Evolutionary conservation across 2,888 invertebrate species (phyloP).

Genomic region (Aphidoletes aphidimyza): DNA sequence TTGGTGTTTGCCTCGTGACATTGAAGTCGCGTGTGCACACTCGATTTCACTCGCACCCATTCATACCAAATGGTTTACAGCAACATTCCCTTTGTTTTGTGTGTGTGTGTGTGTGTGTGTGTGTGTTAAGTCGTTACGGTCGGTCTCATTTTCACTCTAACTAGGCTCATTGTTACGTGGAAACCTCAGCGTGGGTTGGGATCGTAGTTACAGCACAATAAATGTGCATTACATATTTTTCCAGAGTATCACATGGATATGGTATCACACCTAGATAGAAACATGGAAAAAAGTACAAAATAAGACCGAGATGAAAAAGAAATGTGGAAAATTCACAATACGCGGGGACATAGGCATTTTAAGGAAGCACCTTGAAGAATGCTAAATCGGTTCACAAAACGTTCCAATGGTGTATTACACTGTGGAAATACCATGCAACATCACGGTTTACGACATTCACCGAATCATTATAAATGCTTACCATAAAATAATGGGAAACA

Average conservation of each 20-base stretch:
- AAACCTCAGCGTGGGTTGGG: neutral
- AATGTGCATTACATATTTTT: constrained; percentile 23
- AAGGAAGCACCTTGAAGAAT: neutral
- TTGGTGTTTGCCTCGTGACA: neutral
- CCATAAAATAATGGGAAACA: constrained; percentile 43
- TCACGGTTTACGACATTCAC: neutral
- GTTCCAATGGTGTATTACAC: too few relatives aligned
- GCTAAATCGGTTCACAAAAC: neutral
- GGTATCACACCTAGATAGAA: neutral
- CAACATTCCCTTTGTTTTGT: neutral
- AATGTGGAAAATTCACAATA: neutral
- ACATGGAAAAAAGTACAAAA: neutral
- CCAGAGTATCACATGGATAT: too few relatives aligned
- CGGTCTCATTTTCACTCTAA: constrained; percentile 3
- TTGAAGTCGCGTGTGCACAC: neutral
- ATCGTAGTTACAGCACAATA: constrained; percentile 34
- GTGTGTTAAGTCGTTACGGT: too few relatives aligned
- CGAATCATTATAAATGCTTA: constrained; percentile 40
- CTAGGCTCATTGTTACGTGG: neutral
- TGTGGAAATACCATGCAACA: too few relatives aligned
- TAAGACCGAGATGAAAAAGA: neutral
- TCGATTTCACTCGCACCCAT: constrained; percentile 4
- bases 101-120: too few relatives aligned
- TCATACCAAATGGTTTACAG: constrained; percentile 8
- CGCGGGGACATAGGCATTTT: neutral